A percentile compares a stretch with the other conserved stretches of the same genome.
Conservation (phyloP, 1,140 invertebrate genomes). For the Pseudomyrmex dendroicus region DNA sequence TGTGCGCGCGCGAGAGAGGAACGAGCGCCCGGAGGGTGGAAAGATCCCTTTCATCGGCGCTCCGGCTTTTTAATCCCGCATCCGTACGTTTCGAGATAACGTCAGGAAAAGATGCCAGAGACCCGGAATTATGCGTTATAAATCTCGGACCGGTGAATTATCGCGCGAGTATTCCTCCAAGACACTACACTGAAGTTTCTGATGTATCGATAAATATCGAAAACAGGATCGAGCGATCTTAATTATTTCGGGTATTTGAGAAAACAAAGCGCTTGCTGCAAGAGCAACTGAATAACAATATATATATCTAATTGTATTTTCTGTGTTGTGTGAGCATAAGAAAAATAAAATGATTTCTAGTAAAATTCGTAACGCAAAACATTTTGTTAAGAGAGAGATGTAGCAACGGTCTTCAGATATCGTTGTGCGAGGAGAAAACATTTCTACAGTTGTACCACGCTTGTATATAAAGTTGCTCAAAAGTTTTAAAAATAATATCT, state of each 20-base stretch:
- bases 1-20: conserved; percentile 14
- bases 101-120: conserved; percentile 55
- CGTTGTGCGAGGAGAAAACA: no score
- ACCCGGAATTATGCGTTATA: conserved; percentile 56
- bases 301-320: background rate
- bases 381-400: no score
- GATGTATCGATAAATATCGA: conserved; percentile 22
- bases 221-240: conserved; percentile 21
- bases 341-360: no score
- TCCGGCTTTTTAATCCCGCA: conserved; percentile 68
- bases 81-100: conserved; percentile 61
- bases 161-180: conserved; percentile 15
- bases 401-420: no score
- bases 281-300: background rate
- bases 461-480: background rate
- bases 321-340: no score
- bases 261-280: background rate
- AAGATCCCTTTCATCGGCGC: conserved; percentile 63
- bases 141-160: conserved; percentile 32
- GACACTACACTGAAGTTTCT: background rate
- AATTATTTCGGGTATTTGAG: conserved; percentile 1
- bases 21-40: conserved; percentile 41
- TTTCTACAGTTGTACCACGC: background rate
- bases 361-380: no score
- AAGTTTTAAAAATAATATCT: background rate